Conservation (phyloP, 1,140 invertebrate genomes). For the Eriosoma lanigerum region DNA sequence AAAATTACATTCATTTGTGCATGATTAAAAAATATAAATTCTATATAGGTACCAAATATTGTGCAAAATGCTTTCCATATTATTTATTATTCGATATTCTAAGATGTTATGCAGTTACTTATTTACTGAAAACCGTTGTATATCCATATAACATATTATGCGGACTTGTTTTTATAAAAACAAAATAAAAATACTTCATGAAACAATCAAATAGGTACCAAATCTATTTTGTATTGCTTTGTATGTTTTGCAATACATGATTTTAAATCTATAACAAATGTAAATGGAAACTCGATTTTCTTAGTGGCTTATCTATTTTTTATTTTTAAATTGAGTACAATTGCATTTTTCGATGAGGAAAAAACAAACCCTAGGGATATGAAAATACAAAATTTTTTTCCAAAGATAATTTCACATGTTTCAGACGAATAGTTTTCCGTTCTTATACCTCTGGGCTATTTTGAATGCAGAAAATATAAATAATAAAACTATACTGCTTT, state of each 20-base stretch:
- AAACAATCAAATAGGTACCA: no score
- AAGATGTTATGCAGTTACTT: no score
- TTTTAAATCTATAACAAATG: conserved; percentile 17
- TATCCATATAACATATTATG: no score
- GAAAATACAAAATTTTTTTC: conserved; percentile 25
- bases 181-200: no score
- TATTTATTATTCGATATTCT: no score
- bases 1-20: no score
- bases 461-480: conserved; percentile 27
- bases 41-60: no score
- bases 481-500: neutral
- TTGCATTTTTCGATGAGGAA: neutral
- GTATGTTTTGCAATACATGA: neutral
- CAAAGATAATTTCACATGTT: conserved; percentile 12
- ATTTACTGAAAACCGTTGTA: no score
- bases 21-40: no score
- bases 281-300: conserved; percentile 19
- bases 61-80: no score
- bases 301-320: neutral
- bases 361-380: conserved; percentile 17
- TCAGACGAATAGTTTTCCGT: neutral
- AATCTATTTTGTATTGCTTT: conserved; percentile 7
- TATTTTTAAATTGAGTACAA: conserved; percentile 28
- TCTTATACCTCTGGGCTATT: neutral
- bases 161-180: no score